phyloP scores from a whole-genome alignment of 1,140 invertebrate genomes.

The Zaprionus africanus region DNA sequence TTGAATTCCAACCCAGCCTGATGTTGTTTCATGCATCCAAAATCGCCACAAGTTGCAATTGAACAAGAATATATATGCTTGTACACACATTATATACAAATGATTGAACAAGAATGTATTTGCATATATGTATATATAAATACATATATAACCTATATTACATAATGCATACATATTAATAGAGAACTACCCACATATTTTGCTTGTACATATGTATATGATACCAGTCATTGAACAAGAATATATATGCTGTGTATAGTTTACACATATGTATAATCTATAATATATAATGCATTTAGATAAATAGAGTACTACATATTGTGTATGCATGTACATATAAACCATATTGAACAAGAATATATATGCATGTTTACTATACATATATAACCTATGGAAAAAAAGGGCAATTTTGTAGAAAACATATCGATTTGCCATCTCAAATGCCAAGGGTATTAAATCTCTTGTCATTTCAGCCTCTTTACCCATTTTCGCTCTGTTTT shows the following conservation, averaged over 20 bases:
- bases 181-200: background rate
- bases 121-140: background rate
- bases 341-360: background rate
- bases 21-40: background rate
- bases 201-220: background rate
- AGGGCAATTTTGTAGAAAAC: background rate
- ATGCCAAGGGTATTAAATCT: background rate
- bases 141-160: background rate
- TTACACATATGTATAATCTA: too few relatives aligned
- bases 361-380: background rate
- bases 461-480: background rate
- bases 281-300: too few relatives aligned
- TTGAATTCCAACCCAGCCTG: background rate
- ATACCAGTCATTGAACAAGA: too few relatives aligned
- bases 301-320: too few relatives aligned
- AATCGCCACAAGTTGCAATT: background rate
- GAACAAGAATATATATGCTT: background rate
- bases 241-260: too few relatives aligned
- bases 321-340: too few relatives aligned
- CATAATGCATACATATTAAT: background rate
- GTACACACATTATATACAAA: background rate
- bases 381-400: background rate
- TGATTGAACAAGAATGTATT: background rate
- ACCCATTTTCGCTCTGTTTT: background rate
- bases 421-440: conserved; percentile 1